phyloP scores from a whole-genome alignment of 2,888 invertebrate species.

The Phengaris arion region DNA sequence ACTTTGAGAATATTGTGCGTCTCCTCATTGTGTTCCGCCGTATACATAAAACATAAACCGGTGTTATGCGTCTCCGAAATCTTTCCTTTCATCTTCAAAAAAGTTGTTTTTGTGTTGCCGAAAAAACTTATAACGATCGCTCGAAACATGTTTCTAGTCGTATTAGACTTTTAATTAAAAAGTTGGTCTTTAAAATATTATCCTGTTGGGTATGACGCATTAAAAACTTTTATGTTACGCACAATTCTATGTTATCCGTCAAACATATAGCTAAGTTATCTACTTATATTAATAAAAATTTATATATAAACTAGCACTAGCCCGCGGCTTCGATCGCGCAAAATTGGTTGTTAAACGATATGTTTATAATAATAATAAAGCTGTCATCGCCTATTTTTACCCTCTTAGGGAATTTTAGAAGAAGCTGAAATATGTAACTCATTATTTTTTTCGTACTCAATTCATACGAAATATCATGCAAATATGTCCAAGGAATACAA shows the following conservation, averaged over 20 bases:
- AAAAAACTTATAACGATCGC: conserved; percentile 14
- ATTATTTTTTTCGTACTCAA: no score
- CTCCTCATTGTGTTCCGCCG: background rate
- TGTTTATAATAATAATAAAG: no score
- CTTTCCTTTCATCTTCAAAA: conserved; percentile 16
- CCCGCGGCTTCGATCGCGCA: no score
- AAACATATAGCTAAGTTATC: background rate
- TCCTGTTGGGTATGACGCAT: background rate
- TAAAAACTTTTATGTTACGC: background rate
- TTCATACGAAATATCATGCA: no score
- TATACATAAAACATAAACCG: conserved; percentile 28
- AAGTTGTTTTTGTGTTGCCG: background rate
- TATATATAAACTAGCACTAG: no score
- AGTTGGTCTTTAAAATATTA: conserved; percentile 1
- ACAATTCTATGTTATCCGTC: background rate
- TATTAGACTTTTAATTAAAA: conserved; percentile 14
- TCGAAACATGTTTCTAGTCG: background rate
- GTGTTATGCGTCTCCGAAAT: conserved; percentile 17
- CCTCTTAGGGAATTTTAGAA: no score
- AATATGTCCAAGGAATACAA: no score
- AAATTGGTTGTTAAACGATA: no score
- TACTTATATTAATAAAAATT: no score
- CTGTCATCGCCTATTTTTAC: no score
- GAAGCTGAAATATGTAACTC: no score
- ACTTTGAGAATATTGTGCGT: conserved; percentile 40